A percentile compares a stretch with the other conserved stretches of the same genome.
These are phyloP conservation scores for Ectemnius lituratus DNA, from an alignment of 2,888 invertebrate genomes.

Conservation along the genomic window DNA sequence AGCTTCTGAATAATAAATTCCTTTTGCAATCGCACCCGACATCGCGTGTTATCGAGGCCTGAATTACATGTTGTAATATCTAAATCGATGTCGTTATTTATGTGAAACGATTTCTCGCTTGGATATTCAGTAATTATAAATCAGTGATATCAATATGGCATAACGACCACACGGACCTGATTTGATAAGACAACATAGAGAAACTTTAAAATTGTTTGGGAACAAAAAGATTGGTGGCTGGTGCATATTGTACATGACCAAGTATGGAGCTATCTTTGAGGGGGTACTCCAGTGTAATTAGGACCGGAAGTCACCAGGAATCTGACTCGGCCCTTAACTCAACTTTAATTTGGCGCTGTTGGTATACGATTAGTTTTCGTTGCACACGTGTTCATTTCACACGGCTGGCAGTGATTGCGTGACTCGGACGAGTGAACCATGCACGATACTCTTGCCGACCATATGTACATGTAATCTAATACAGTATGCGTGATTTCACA, in stretches of 20 bases:
- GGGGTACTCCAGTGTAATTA: conserved; percentile 1
- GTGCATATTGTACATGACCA: not conserved
- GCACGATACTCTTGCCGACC: conserved; percentile 39
- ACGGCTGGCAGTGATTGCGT: conserved; percentile 75
- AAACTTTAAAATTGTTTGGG: too few species aligned
- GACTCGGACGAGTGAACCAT: conserved; percentile 63
- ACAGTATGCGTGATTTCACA: conserved; percentile 29
- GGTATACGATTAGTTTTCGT: conserved; percentile 53
- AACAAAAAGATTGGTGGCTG: too few species aligned
- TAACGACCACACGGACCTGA: too few species aligned
- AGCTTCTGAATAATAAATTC: conserved; percentile 53
- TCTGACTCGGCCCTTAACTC: conserved; percentile 54
- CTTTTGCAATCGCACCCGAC: conserved; percentile 20
- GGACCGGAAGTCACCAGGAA: conserved; percentile 26
- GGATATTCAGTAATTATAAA: too few species aligned
- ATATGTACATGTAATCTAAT: conserved; percentile 13
- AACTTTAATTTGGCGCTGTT: conserved; percentile 64
- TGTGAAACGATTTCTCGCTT: too few species aligned
- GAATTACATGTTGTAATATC: too few species aligned
- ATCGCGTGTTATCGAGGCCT: not conserved
- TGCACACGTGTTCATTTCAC: conserved; percentile 71
- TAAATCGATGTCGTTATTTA: too few species aligned
- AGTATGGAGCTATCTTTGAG: not conserved
- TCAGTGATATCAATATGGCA: too few species aligned
- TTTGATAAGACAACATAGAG: too few species aligned